A percentile compares a stretch with the other conserved stretches of the same genome.
Conservation (phyloP, 2,113 vertebrate species). For the Larimichthys crocea region DNA sequence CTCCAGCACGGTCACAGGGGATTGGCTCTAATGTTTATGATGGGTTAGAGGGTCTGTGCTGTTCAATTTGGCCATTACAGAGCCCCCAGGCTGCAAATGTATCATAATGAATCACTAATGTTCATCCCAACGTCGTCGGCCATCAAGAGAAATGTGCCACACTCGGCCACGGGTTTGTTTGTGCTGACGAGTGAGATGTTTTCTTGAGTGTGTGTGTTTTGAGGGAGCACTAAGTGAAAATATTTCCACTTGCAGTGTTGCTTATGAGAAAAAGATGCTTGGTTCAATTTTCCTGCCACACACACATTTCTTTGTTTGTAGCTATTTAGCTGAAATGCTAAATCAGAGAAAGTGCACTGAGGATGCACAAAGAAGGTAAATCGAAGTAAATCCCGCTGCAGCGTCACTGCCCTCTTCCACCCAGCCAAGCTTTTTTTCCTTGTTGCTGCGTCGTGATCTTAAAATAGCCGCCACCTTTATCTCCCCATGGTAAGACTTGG, state of each 20-base stretch:
- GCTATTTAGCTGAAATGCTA: slow-evolving; percentile 12
- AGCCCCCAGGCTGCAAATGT: slow-evolving; percentile 50
- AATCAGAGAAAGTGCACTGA: slow-evolving; percentile 11
- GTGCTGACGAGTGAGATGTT: slow-evolving; percentile 7
- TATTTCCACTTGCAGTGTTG: slow-evolving; percentile 21
- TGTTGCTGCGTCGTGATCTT: slow-evolving; percentile 34
- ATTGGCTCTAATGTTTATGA: slow-evolving; percentile 49
- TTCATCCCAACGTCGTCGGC: slow-evolving; percentile 37
- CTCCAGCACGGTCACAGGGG: slow-evolving; percentile 57
- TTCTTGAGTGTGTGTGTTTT: slow-evolving; percentile 5
- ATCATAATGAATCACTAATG: slow-evolving; percentile 60
- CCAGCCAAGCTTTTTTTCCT: slow-evolving; percentile 32
- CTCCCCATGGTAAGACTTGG: slow-evolving; percentile 52
- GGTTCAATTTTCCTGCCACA: background rate
- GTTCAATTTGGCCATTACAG: slow-evolving; percentile 63
- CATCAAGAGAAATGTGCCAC: slow-evolving; percentile 45
- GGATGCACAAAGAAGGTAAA: slow-evolving; percentile 31
- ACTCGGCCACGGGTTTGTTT: slow-evolving; percentile 29
- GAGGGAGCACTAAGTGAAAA: background rate
- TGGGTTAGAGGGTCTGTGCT: slow-evolving; percentile 42
- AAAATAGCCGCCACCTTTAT: slow-evolving; percentile 66
- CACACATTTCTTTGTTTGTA: background rate
- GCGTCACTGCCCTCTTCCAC: slow-evolving; percentile 31
- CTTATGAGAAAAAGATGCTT: slow-evolving; percentile 8
- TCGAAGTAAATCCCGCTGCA: slow-evolving; percentile 31